These are phyloP conservation scores for Ictalurus furcatus DNA, from an alignment of 2,113 vertebrate species.

Conservation along the genomic window DNA sequence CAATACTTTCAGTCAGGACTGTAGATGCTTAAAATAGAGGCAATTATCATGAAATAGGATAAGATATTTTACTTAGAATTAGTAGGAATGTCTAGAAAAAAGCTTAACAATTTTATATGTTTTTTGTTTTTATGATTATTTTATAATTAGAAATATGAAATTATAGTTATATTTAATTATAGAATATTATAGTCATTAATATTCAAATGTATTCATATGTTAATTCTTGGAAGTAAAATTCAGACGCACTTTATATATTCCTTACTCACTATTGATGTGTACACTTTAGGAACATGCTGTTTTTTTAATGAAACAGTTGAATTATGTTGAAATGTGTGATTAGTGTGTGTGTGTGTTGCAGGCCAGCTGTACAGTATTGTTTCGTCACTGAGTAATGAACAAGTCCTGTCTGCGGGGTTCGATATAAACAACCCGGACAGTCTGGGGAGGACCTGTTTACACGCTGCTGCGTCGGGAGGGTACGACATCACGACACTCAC, in stretches of 20 bases:
- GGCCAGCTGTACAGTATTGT: slow-evolving; percentile 92
- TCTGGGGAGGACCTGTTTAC: slow-evolving; percentile 90
- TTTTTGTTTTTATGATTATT: background rate
- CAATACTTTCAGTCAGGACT: too few relatives aligned
- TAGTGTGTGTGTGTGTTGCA: slow-evolving; percentile 53
- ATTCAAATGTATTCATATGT: background rate
- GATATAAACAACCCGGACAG: slow-evolving; percentile 89
- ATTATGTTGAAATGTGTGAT: background rate
- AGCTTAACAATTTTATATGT: background rate
- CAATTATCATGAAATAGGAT: background rate
- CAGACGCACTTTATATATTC: background rate
- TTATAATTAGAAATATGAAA: background rate
- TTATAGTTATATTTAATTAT: too few relatives aligned
- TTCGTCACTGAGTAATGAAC: slow-evolving; percentile 89
- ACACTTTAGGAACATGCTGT: background rate
- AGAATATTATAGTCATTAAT: background rate
- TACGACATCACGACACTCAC: slow-evolving; percentile 55
- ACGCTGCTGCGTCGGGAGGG: slow-evolving; percentile 95
- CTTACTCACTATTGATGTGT: background rate
- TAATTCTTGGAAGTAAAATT: background rate
- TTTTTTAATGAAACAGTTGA: background rate
- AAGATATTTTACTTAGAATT: background rate
- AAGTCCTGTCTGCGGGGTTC: slow-evolving; percentile 80
- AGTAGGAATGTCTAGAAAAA: background rate
- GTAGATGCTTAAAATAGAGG: background rate